These are phyloP conservation scores for Varanus komodoensis DNA, from an alignment of 2,113 vertebrate species.

Conservation along the genomic window DNA sequence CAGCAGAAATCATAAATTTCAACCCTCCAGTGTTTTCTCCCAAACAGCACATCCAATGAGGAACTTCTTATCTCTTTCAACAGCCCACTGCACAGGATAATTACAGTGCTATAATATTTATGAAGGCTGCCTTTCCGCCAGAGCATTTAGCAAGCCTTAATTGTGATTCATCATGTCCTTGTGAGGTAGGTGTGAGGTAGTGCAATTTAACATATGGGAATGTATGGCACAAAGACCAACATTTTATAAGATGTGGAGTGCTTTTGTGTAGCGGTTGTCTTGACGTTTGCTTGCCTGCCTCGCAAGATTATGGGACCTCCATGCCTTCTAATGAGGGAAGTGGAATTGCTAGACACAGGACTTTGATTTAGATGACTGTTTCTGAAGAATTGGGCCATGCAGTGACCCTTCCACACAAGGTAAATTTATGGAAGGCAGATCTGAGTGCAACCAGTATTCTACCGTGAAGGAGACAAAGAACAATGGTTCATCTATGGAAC, in stretches of 20 bases:
- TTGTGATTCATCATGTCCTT: conserved; percentile 40
- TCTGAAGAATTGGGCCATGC: background rate
- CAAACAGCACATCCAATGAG: conserved; percentile 25
- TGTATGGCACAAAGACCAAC: background rate
- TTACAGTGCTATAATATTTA: conserved; percentile 34
- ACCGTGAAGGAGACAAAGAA: background rate
- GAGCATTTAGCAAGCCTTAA: conserved; percentile 33
- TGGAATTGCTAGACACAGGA: background rate
- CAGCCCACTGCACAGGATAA: conserved; percentile 33
- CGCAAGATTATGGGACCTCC: background rate
- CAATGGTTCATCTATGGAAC: background rate
- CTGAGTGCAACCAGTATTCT: background rate
- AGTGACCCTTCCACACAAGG: background rate
- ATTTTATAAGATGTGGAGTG: background rate
- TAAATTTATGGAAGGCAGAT: background rate
- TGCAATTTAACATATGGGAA: conserved; percentile 18
- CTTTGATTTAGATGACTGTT: background rate
- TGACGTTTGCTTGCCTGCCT: background rate
- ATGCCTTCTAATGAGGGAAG: background rate
- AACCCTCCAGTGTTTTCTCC: conserved; percentile 25
- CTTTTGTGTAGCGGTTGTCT: background rate
- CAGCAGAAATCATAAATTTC: conserved; percentile 33
- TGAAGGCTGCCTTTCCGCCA: conserved; percentile 32
- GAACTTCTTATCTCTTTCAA: conserved; percentile 33
- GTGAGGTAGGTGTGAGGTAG: background rate